Base-by-base conservation (phyloP, 2,113 vertebrate genomes). In the Tetrax tetrax region DNA sequence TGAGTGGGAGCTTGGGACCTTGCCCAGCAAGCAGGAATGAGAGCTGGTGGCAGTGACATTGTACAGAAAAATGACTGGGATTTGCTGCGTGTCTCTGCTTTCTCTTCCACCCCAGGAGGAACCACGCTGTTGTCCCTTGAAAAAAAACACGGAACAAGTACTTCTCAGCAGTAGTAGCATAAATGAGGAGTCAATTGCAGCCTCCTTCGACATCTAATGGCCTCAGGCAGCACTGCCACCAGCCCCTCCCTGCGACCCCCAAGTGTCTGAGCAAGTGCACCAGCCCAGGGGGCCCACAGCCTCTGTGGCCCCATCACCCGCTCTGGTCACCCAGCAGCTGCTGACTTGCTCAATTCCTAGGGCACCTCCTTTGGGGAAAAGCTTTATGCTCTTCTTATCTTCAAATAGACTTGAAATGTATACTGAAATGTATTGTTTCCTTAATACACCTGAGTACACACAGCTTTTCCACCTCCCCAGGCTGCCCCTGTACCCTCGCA, bases 231-330 rank as follows among this genome's bases (percentile, higher is more conserved):
- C 27, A 20, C 21, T 78, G 29, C 41, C 22, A 31, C 31, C 33
- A 8, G 7, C 50, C 47, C 12, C 25, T 41, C 33, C 12, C n/a
- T 29, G 74, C 47, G 70, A 7, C 16, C 6, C 12, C 35, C 10
- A 41, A 56, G 33, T 29, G 33, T 6, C 45, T 57, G 38, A 76
- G 29, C 22, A 31, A 38, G 14, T 11, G 25, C 27, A 9, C 10
- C 13, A 23, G 7, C 10, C 43, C 33, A 38, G 20, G 37, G 10
- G 10, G 14, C 23, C 22, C 65, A 7, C 0, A 1, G 17, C 37
- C 25, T 71, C 76, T 79, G 45, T 3, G 1, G 35, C 51, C 7
- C 31, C 31, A 10, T 41, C 0, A 0, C 35, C 38, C 57, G 9
- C 61, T 66, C 56, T 74, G 63, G 63, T 89, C 14, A 18, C 48